Conservation (phyloP, 2,888 invertebrate species). For the Megaustenia siamemsis region DNA sequence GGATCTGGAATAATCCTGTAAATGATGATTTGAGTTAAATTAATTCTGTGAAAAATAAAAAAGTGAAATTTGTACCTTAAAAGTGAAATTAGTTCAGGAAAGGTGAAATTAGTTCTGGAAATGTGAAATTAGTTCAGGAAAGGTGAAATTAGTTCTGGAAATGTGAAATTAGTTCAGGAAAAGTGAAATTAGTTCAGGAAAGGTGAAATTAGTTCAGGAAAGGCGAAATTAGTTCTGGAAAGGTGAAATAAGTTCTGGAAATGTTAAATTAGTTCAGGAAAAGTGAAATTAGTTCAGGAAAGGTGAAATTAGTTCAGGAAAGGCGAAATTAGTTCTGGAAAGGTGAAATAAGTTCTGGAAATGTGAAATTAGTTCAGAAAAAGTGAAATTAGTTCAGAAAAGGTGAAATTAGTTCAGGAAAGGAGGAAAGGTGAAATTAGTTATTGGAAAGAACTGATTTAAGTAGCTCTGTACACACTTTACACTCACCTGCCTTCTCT, state of each 20-base stretch:
- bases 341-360: background rate
- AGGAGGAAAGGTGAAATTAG: no score
- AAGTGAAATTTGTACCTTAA: background rate
- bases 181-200: no score
- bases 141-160: background rate
- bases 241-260: background rate
- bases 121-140: background rate
- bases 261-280: background rate
- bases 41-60: background rate
- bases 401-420: no score
- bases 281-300: no score
- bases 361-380: background rate
- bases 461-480: no score
- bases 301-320: background rate
- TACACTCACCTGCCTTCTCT: no score
- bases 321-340: background rate
- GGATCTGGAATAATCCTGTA: slow-evolving; percentile 92
- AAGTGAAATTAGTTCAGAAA: no score
- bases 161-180: background rate
- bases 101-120: background rate
- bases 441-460: no score
- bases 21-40: background rate
- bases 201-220: background rate
- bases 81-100: background rate
- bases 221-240: background rate